Evolutionary conservation across 2,113 vertebrate species (phyloP).

Genomic region (Pterocles burchelli): DNA sequence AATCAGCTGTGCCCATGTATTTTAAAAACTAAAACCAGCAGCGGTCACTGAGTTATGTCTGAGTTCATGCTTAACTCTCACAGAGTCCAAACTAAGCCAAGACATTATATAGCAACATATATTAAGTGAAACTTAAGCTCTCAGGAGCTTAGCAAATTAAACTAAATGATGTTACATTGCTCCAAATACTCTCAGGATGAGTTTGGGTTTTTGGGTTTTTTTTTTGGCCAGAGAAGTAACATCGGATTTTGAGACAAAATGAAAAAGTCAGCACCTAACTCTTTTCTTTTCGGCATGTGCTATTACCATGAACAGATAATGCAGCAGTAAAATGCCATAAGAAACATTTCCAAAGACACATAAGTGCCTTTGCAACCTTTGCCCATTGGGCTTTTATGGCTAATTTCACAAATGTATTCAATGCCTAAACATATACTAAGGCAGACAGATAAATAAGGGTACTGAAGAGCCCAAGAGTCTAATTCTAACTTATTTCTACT

Average conservation of each 20-base stretch:
- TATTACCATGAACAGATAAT: not conserved
- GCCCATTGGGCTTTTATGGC: not conserved
- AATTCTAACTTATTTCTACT: not conserved
- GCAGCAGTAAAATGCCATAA: not conserved
- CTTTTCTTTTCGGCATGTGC: not conserved
- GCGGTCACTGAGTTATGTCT: not conserved
- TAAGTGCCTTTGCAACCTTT: not conserved
- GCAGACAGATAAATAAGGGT: not conserved
- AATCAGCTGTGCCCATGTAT: not conserved
- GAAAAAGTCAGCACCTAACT: not conserved
- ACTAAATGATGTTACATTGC: not conserved
- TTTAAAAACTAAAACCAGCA: not conserved
- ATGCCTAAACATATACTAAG: not conserved
- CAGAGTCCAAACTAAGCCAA: not conserved
- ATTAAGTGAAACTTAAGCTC: conserved; percentile 6
- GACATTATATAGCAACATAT: not conserved
- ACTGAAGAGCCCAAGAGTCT: not conserved
- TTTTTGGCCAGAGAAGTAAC: not conserved
- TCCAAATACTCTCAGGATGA: not conserved
- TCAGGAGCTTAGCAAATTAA: conserved; percentile 31
- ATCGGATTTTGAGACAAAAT: not conserved
- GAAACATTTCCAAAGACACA: not conserved
- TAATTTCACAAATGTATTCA: not conserved
- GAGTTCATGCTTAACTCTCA: not conserved
- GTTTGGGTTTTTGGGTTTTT: not conserved